Base-by-base conservation (phyloP, 2,797 vertebrate species). In the Psittacula echo region DNA sequence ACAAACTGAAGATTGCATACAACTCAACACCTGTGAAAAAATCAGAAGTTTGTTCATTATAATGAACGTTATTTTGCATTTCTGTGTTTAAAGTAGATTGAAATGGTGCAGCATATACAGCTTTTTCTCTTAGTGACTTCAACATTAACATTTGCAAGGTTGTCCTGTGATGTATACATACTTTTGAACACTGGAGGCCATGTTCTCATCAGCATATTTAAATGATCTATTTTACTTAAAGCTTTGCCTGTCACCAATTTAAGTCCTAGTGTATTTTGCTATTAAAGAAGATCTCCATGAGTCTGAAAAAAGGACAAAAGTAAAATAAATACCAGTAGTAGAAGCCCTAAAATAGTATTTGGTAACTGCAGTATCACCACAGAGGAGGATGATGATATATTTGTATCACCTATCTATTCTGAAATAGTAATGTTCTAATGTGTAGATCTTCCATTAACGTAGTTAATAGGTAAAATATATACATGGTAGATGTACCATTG, bases 31-130 rank as follows among this genome's bases (percentile, higher is more conserved):
- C 68, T 81, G 32, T 22, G 41, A 66, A 71, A 94, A 82, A 65
- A 65, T 16, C 5, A 26, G 58, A 67, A 92, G 23, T 37, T 64
- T 76, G 22, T 89, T 89, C 62, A 22, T 68, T 23, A 17, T 41
- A 64, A 77, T 56, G 26, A 26, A 26, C 16, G 14, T 37, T 60
- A 15, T 72, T 85, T 84, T 82, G 37, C 48, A 51, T 72, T 81
- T 85, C 81, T 90, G 0, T 80, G 39, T 86, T 92, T 91, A 74
- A 89, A 75, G 53, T 93, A 84, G 79, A 37, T 92, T 90, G 91
- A 87, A 94, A 92, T 0, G 4, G 87, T 93, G 79, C 83, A 79
- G 23, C 47, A 10, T 79, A 14, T 81, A 9, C 68, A 85, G 56
- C 44, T 85, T 80, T 89, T 89, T 87, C 70, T 94, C 67, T 84